phyloP scores from a whole-genome alignment of 2,113 vertebrate species.

The Jaculus jaculus region DNA sequence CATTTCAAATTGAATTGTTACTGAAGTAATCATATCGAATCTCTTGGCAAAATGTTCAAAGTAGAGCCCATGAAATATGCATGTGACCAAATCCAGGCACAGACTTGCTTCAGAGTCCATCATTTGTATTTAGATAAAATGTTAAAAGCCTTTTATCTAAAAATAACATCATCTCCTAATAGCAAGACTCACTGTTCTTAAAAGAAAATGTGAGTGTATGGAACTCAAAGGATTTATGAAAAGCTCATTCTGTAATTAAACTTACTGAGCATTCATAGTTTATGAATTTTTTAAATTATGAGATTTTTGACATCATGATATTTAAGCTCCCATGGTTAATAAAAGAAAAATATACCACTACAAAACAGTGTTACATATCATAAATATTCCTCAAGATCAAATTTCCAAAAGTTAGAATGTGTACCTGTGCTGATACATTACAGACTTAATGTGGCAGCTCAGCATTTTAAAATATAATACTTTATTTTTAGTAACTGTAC shows the following conservation, averaged over 20 bases:
- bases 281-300: not conserved
- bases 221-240: not conserved
- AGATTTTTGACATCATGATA: not conserved
- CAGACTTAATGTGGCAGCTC: not conserved
- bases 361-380: not conserved
- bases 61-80: slow-evolving; percentile 68
- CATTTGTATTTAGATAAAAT: slow-evolving; percentile 60
- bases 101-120: not conserved
- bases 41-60: slow-evolving; percentile 72
- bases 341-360: not conserved
- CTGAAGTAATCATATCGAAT: slow-evolving; percentile 66
- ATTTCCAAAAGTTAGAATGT: not conserved
- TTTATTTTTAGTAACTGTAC: not conserved
- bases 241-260: not conserved
- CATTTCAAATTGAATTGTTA: slow-evolving; percentile 78
- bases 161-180: slow-evolving; percentile 45
- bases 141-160: slow-evolving; percentile 29
- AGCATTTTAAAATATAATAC: not conserved
- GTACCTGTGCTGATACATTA: not conserved
- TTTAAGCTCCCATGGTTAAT: not conserved
- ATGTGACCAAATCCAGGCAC: slow-evolving; percentile 63
- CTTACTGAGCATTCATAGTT: not conserved
- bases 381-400: not conserved
- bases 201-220: not conserved
- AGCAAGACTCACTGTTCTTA: not conserved